Base-by-base conservation (phyloP, 2,888 invertebrate species). In the Pegoplata infirma region DNA sequence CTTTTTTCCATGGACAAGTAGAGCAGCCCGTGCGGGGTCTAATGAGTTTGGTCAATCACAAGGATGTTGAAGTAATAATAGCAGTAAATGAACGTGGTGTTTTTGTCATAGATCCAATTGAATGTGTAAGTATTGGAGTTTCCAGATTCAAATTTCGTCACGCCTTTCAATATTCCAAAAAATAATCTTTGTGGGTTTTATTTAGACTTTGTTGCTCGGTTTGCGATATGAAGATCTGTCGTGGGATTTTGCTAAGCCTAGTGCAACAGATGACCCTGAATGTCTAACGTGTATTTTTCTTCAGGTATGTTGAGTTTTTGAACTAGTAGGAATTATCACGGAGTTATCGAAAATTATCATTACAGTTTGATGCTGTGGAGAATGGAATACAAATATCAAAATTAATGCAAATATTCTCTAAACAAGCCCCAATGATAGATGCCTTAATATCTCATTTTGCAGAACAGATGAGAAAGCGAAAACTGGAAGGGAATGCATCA, bases 1-100 rank as follows among this genome's bases (percentile, higher is more conserved):
- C 97, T 19, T 98, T 97, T 91, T 98, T 98, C 90, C 95, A 96
- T 91, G 98, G 97, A 7, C 97, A 97, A 90, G 94, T 98, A 66
- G 98, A 98, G 89, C 96, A 96, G 89, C 97, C 97, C 0, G 94
- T 96, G 0, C 92, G 96, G 67, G 96, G 96, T 58, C 91, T 97
- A 75, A 94, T 95, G 76, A 95, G 96, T 71, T 91, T 97, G 85
- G 92, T 97, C 73, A 95, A 94, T 1, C 95, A 96, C 88, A 95
- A 94, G 83, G 97, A 98, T 88, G 92, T 96, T 81, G 94, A 96
- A 5, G 96, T 98, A 17, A 91, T 96, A 49, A 93, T 98, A 46
- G 97, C 96, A n/a, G 93, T 98, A 84, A 97, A 97, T 87, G 93
- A 94, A 1, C 92, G 93, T 73, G 96, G 96, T 4, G 93, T 97